These are phyloP conservation scores for Carposina sasakii DNA, from an alignment of 1,140 invertebrate genomes.

Conservation along the genomic window DNA sequence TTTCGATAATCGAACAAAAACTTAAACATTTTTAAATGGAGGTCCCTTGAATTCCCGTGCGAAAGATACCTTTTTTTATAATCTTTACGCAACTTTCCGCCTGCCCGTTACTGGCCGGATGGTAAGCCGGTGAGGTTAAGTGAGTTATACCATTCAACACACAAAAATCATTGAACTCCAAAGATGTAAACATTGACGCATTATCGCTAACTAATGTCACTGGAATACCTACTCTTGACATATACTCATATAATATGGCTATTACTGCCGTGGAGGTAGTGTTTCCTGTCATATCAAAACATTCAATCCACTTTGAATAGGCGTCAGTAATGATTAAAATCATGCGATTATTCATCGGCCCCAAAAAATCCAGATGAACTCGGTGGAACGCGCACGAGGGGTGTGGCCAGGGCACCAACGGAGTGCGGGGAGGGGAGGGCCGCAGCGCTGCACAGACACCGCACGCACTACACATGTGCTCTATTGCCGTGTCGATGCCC, in stretches of 20 bases:
- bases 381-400: not conserved
- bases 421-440: conserved; percentile 5
- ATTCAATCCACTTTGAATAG: conserved; percentile 25
- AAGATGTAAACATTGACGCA: not conserved
- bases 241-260: conserved; percentile 9
- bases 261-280: conserved; percentile 10
- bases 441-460: not conserved
- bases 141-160: conserved; percentile 1
- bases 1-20: not conserved
- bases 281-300: conserved; percentile 10
- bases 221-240: conserved; percentile 1
- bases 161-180: conserved; percentile 2
- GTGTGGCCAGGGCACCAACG: not conserved
- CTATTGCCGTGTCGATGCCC: not conserved
- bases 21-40: not conserved
- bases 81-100: conserved; percentile 1
- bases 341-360: not conserved
- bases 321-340: conserved; percentile 11
- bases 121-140: conserved; percentile 4
- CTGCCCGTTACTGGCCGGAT: conserved; percentile 7
- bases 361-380: conserved; percentile 1
- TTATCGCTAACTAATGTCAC: conserved; percentile 3
- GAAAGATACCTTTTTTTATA: not conserved
- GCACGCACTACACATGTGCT: not conserved
- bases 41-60: not conserved